Conservation (phyloP, 2,113 vertebrate genomes). For the Guaruba guarouba region DNA sequence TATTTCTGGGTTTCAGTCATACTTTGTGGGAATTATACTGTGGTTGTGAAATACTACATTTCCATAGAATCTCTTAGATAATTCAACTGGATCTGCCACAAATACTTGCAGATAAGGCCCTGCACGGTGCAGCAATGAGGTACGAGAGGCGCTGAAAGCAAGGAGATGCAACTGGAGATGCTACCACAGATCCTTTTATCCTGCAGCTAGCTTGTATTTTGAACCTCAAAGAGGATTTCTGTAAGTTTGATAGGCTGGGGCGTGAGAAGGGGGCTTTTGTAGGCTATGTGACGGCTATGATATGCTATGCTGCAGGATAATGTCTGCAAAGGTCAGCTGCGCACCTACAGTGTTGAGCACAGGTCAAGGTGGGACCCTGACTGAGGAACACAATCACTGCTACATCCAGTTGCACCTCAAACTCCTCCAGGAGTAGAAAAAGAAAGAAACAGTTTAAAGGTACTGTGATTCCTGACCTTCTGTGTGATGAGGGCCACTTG, state of each 20-base stretch:
- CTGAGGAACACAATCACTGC: not conserved
- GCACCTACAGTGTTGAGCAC: not conserved
- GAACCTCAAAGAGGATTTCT: not conserved
- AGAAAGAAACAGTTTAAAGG: not conserved
- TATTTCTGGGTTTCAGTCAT: not conserved
- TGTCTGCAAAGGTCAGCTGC: not conserved
- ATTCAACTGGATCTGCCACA: not conserved
- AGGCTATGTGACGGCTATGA: not conserved
- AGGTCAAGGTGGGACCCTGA: not conserved
- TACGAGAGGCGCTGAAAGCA: not conserved
- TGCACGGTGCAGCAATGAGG: not conserved
- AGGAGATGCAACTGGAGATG: not conserved
- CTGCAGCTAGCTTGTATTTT: not conserved
- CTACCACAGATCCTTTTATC: not conserved
- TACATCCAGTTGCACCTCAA: fast-evolving
- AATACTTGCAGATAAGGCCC: not conserved
- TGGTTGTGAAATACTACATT: not conserved
- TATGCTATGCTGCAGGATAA: not conserved
- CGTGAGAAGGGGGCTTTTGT: not conserved
- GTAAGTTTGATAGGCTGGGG: not conserved
- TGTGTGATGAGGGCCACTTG: not conserved
- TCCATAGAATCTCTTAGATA: not conserved
- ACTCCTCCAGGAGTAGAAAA: not conserved
- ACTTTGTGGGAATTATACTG: not conserved
- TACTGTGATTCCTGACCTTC: not conserved